Evolutionary conservation across 30 jellyfish, hydroid and myxozoan species (phyloP).

Genomic region (Aurelia sp.): DNA sequence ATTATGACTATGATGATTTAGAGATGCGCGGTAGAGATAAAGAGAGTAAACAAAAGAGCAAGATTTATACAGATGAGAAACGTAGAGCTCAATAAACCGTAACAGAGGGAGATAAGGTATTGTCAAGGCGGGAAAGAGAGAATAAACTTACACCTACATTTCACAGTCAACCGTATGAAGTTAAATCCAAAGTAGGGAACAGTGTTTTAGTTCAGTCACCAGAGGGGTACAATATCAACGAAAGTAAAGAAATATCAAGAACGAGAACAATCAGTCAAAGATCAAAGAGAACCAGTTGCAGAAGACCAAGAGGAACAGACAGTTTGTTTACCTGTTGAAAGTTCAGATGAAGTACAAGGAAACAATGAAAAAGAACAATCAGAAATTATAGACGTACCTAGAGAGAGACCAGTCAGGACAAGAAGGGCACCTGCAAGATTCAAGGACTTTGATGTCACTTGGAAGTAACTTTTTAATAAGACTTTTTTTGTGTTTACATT

Average conservation of each 20-base stretch:
- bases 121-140: constrained; percentile 31
- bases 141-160: constrained; percentile 48
- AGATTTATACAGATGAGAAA: no score
- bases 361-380: constrained; percentile 30
- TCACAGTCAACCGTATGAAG: constrained; percentile 45
- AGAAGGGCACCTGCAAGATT: constrained; percentile 51
- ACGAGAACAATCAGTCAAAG: constrained; percentile 15
- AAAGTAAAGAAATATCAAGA: constrained; percentile 29
- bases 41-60: no score
- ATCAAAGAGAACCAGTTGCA: constrained; percentile 23
- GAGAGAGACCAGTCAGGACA: constrained; percentile 34
- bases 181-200: constrained; percentile 35
- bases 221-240: constrained; percentile 38
- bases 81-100: constrained; percentile 31
- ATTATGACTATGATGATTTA: no score
- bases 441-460: constrained; percentile 47
- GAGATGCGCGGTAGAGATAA: no score
- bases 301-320: no score
- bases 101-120: constrained; percentile 53
- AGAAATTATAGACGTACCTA: constrained; percentile 43
- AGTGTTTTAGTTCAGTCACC: constrained; percentile 44
- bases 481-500: neutral
- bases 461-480: constrained; percentile 13
- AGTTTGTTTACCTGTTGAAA: constrained; percentile 27
- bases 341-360: constrained; percentile 22